Evolutionary conservation across 2,888 invertebrate species (phyloP).

Genomic region (Harpalus rubripes): DNA sequence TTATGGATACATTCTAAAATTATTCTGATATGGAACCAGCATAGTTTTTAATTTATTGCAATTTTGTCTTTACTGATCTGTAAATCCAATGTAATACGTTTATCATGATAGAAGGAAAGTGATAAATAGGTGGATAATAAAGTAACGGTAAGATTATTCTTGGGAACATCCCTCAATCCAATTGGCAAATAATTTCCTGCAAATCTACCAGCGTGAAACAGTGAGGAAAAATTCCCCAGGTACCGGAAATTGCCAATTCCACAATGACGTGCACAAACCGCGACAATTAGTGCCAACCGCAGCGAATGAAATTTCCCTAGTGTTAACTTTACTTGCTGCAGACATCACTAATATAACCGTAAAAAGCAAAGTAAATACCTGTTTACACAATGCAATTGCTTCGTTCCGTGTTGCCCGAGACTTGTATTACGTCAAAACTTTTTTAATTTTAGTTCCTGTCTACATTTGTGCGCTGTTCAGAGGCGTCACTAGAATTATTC

Average conservation of each 20-base stretch:
- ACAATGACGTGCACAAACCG: conserved; percentile 40
- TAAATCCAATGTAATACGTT: too few species aligned
- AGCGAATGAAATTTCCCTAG: conserved; percentile 64
- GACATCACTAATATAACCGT: conserved; percentile 47
- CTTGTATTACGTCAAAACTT: conserved; percentile 46
- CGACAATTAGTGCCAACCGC: conserved; percentile 64
- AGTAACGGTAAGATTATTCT: background rate
- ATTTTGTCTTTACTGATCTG: too few species aligned
- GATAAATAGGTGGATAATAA: background rate
- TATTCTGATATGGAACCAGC: too few species aligned
- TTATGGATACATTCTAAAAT: too few species aligned
- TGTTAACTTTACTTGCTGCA: conserved; percentile 58
- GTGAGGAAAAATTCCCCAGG: conserved; percentile 38
- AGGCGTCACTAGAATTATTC: background rate
- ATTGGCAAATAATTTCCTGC: conserved; percentile 30
- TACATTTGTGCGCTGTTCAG: conserved; percentile 22
- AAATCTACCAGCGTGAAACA: conserved; percentile 14
- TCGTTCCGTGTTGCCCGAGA: background rate
- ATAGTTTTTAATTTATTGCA: too few species aligned
- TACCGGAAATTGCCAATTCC: conserved; percentile 60
- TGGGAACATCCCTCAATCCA: background rate
- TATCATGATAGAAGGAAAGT: background rate
- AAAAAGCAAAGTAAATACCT: conserved; percentile 53
- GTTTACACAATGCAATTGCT: conserved; percentile 53
- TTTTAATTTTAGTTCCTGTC: conserved; percentile 57